Evolutionary conservation across 2,113 vertebrate genomes (phyloP).

Genomic region (Hystrix brachyura): DNA sequence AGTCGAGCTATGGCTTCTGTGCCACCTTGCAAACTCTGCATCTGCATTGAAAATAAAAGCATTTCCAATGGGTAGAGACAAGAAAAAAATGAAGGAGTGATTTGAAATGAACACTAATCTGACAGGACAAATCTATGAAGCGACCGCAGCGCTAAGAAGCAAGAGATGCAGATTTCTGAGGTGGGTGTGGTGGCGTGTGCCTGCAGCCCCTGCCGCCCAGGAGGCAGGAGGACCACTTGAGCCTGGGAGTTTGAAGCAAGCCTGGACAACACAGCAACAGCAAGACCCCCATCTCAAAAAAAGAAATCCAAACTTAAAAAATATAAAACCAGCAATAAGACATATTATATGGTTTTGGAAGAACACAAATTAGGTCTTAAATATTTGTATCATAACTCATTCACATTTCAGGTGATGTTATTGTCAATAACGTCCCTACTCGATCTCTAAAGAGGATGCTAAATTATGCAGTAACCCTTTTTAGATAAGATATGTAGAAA

Average conservation of each 20-base stretch:
- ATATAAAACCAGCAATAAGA: not conserved
- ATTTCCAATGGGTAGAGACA: not conserved
- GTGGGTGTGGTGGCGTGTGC: too few species aligned
- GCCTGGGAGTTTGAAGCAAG: not conserved
- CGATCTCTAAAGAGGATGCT: not conserved
- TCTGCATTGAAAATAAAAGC: slow-evolving; percentile 87
- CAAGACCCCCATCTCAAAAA: not conserved
- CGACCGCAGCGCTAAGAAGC: not conserved
- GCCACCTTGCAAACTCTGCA: slow-evolving; percentile 95
- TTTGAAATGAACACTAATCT: slow-evolving; percentile 31
- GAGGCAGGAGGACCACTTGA: not conserved
- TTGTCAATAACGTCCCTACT: not conserved
- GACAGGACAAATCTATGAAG: not conserved
- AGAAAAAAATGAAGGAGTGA: not conserved
- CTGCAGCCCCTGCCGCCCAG: not conserved
- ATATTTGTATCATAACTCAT: not conserved
- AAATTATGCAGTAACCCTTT: not conserved
- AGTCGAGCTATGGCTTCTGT: slow-evolving; percentile 95
- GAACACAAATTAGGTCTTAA: not conserved
- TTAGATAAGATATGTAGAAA: not conserved
- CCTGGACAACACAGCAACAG: not conserved
- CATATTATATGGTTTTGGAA: not conserved
- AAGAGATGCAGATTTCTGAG: slow-evolving; percentile 26
- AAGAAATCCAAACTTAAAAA: not conserved
- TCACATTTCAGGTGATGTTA: not conserved